Conservation (phyloP, 2,797 vertebrate species). For the Morelia viridis region DNA sequence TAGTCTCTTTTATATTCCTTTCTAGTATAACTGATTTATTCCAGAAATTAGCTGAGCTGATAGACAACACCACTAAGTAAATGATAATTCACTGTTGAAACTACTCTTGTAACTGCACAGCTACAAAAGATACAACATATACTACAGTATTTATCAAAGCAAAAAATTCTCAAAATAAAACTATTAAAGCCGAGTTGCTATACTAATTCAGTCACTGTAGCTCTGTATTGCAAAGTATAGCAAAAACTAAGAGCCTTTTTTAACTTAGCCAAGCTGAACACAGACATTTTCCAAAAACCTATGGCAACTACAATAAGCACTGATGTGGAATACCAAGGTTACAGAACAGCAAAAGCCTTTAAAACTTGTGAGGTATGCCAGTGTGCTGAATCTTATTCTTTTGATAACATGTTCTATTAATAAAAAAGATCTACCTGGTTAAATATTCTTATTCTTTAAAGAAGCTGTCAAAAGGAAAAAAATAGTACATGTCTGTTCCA, state of each 20-base stretch:
- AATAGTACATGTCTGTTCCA: neutral
- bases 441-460: neutral
- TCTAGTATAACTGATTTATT: neutral
- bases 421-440: neutral
- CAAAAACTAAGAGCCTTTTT: neutral
- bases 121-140: neutral
- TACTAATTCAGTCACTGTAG: neutral
- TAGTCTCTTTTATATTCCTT: neutral
- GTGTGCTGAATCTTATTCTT: neutral
- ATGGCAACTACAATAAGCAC: neutral
- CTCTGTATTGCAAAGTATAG: neutral
- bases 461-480: neutral
- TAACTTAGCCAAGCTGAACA: neutral
- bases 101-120: neutral
- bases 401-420: conserved; percentile 9
- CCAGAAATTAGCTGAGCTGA: neutral
- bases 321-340: conserved; percentile 10
- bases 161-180: neutral
- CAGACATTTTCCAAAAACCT: neutral
- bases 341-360: neutral
- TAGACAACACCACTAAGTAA: neutral
- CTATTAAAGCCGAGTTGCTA: neutral
- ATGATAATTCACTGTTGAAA: neutral
- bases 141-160: neutral
- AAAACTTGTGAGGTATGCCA: neutral